phyloP scores from a whole-genome alignment of 2,797 vertebrate genomes.

The Catostomus latipinnis region DNA sequence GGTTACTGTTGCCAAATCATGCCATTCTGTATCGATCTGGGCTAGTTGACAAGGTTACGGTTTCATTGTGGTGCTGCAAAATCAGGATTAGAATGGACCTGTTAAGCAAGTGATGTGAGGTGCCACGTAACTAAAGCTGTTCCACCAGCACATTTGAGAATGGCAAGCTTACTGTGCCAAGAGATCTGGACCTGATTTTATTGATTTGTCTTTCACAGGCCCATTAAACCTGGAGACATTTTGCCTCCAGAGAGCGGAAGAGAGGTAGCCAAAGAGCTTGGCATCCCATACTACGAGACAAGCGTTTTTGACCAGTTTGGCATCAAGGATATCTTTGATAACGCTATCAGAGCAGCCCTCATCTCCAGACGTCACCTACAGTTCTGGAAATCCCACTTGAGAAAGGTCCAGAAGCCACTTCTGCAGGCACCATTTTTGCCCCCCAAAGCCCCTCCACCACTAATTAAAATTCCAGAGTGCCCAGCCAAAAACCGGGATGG shows the following conservation, averaged over 20 bases:
- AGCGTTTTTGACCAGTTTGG: conserved; percentile 92
- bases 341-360: conserved; percentile 88
- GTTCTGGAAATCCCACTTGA: conserved; percentile 92
- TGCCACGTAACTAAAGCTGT: no score
- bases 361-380: conserved; percentile 89
- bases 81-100: no score
- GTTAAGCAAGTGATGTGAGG: no score
- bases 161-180: no score
- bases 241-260: conserved; percentile 88
- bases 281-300: conserved; percentile 90
- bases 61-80: no score
- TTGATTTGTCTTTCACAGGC: conserved; percentile 70
- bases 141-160: no score
- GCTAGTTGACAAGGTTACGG: no score
- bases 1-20: no score
- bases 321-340: conserved; percentile 91
- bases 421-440: conserved; percentile 91
- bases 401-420: conserved; percentile 89
- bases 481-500: conserved; percentile 70
- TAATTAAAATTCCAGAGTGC: conserved; percentile 86
- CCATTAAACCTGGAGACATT: conserved; percentile 89
- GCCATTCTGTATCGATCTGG: no score
- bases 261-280: conserved; percentile 90
- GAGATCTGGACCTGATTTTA: background rate
- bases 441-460: conserved; percentile 87